These are phyloP conservation scores for Gorilla gorilla DNA, from an alignment of 2,113 vertebrate species.

Conservation along the genomic window DNA sequence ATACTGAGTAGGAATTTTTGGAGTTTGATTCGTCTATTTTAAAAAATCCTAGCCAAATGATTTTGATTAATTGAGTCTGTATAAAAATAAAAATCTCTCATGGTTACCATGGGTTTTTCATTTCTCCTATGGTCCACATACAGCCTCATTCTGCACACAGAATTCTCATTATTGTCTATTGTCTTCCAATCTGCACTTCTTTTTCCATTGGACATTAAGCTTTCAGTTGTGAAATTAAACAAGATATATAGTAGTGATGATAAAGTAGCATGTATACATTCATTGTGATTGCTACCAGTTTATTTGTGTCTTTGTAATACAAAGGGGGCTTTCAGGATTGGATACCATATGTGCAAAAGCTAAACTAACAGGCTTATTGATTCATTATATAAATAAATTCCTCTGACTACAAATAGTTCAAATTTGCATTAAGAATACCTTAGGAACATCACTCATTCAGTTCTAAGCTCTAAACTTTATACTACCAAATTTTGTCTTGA, in stretches of 20 bases:
- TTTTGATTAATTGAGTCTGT: constrained; percentile 47
- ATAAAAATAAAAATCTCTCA: constrained; percentile 57
- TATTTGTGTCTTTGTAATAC: background rate
- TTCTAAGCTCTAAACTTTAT: background rate
- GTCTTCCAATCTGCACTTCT: background rate
- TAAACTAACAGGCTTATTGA: background rate
- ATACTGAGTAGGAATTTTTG: background rate
- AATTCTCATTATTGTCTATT: constrained; percentile 43
- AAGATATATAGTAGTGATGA: background rate
- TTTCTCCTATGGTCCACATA: background rate
- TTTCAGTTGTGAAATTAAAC: constrained; percentile 39
- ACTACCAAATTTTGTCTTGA: constrained; percentile 7
- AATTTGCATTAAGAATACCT: background rate
- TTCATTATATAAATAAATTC: constrained; percentile 41
- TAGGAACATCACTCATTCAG: background rate
- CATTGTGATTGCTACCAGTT: background rate
- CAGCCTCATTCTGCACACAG: background rate
- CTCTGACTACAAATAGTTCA: background rate
- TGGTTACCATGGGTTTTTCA: constrained; percentile 37
- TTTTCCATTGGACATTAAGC: constrained; percentile 7
- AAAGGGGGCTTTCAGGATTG: background rate
- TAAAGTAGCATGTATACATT: background rate
- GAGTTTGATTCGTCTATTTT: background rate
- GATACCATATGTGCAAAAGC: background rate
- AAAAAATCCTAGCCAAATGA: constrained; percentile 48